A percentile compares a stretch with the other conserved stretches of the same genome.
These are phyloP conservation scores for Ctenosaura bakeri DNA, from an alignment of 2,797 vertebrate species.

Conservation along the genomic window DNA sequence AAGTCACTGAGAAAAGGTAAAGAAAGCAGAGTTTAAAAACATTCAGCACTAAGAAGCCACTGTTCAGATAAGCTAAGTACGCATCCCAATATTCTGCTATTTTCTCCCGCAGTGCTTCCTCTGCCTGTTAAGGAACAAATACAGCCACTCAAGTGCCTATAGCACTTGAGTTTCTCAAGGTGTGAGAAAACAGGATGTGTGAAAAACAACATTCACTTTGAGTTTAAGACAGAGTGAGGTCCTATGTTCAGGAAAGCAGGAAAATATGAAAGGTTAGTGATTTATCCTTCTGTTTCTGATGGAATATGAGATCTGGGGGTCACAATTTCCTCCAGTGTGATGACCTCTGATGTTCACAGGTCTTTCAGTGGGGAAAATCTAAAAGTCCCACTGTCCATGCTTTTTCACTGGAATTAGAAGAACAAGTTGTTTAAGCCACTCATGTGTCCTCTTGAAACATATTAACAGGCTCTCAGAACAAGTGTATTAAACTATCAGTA, in stretches of 20 bases:
- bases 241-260: neutral
- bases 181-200: neutral
- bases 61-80: neutral
- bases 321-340: neutral
- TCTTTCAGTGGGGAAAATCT: neutral
- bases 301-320: neutral
- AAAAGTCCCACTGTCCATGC: neutral
- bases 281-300: constrained; percentile 14
- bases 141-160: neutral
- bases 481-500: neutral
- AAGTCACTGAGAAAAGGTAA: neutral
- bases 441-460: neutral
- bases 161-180: neutral
- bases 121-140: neutral
- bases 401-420: neutral
- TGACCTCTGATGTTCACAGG: neutral
- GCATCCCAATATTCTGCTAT: neutral
- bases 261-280: neutral
- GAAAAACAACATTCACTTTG: constrained; percentile 8
- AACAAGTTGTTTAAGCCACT: neutral
- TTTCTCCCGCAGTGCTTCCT: too few species aligned
- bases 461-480: neutral
- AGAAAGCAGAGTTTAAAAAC: fast-evolving
- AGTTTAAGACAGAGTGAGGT: neutral
- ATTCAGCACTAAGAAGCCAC: neutral